Base-by-base conservation (phyloP, 1,140 invertebrate species). In the Arion vulgaris region DNA sequence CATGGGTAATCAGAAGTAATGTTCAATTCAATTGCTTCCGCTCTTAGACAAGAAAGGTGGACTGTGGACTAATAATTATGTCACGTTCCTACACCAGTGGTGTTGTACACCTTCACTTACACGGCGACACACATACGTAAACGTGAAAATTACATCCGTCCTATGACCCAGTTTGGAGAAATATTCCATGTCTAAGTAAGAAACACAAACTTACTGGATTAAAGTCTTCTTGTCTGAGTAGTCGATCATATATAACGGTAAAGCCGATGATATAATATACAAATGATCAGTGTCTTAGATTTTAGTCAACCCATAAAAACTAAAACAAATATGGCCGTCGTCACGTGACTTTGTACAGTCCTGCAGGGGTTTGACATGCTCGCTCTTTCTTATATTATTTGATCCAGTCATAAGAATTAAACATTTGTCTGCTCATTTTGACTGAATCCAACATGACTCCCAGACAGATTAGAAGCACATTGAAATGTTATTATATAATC, bases 291-390 rank as follows among this genome's bases (percentile, higher is more conserved):
- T 41, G 38, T 0, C 28, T 49, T n/a, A 23, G 38, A 49, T 73
- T 73, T 5, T 45, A 4, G 4, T 57, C 53, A 26, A 73, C 71
- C 4, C 36, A 39, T 49, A 41, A 38, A 26, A 73, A 73, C 41
- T 39, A 39, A 73, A 73, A 73, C 71, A 73, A 73, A 73, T 73
- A 73, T 73, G 71, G 71, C 71, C 38, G 71, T 39, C 9, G 71
- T 73, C 71, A 73, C 71, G 71, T 73, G 71, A 73, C 23, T 49
- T 4, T 57, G 19, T 32, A 32, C 2, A 28, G 62, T 32, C 28
- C 62, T 66, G 62, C 7, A 66, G n/a, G 62, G 62, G n/a, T 62
- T 66, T 66, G 62, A 66, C 28, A 34, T 5, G 32, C 23, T 13
- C 68, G 38, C 38, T 73, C 62, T 11, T 66, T 7, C 2, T 57